Percentiles rank a stretch among this genome's conserved stretches.
These are phyloP conservation scores for Andrena trimmerana DNA, from an alignment of 2,888 invertebrate genomes.

Conservation along the genomic window DNA sequence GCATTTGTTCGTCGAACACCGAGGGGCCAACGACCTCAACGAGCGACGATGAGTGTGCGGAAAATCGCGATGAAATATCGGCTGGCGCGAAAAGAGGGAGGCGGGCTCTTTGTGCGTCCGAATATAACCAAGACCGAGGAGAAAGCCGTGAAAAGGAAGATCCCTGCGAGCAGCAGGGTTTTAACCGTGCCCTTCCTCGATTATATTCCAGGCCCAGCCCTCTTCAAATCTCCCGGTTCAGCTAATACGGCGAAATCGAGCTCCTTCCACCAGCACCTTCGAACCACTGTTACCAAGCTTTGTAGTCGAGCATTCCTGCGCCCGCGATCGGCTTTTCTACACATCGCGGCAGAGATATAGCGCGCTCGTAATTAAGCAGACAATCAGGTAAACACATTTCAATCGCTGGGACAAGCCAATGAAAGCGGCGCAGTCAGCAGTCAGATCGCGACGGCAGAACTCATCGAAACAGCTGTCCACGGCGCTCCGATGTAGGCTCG, in stretches of 20 bases:
- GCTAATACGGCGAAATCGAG: constrained; percentile 12
- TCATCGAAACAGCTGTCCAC: too few relatives aligned
- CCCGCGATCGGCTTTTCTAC: too few relatives aligned
- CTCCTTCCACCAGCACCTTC: not conserved
- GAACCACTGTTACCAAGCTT: not conserved
- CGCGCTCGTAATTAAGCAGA: too few relatives aligned
- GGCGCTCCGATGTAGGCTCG: too few relatives aligned
- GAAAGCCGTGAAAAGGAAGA: constrained; percentile 39
- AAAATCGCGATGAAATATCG: constrained; percentile 66
- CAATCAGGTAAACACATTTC: too few relatives aligned
- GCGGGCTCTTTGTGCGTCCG: constrained; percentile 41
- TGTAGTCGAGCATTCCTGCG: too few relatives aligned
- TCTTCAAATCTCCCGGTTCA: not conserved
- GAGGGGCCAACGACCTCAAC: constrained; percentile 53
- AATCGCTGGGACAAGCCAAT: too few relatives aligned
- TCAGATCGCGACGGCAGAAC: too few relatives aligned
- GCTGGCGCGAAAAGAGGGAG: constrained; percentile 30
- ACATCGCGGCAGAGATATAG: too few relatives aligned
- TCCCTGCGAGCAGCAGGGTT: constrained; percentile 4
- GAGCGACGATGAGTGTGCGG: constrained; percentile 61
- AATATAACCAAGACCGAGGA: constrained; percentile 33
- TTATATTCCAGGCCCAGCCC: constrained; percentile 13
- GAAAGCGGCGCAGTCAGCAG: too few relatives aligned
- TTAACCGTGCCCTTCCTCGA: constrained; percentile 15
- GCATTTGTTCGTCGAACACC: constrained; percentile 59